Conservation (phyloP, 2,797 vertebrate species). For the Rhabdomys pumilio region DNA sequence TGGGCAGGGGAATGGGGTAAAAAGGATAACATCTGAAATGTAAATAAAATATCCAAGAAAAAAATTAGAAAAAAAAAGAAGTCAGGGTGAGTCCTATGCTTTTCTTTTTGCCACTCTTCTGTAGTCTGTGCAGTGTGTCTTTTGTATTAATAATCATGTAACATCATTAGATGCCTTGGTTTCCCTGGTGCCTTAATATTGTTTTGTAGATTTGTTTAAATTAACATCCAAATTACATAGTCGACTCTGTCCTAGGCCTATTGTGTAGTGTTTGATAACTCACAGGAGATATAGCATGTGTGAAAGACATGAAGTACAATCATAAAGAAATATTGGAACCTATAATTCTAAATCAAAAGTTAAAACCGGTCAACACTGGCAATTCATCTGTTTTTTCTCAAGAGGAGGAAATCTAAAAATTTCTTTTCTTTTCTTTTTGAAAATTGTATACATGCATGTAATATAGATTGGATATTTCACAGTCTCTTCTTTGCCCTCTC, state of each 20-base stretch:
- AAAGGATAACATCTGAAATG: too few species aligned
- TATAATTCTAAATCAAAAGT: background rate
- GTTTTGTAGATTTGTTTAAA: background rate
- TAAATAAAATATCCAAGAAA: too few species aligned
- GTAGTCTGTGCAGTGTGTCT: background rate
- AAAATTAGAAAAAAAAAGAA: too few species aligned
- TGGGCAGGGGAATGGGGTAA: too few species aligned
- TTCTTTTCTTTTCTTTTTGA: background rate
- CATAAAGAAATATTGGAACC: background rate
- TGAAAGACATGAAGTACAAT: background rate
- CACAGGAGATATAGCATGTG: background rate
- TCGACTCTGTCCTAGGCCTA: background rate
- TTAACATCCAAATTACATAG: background rate
- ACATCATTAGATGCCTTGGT: background rate
- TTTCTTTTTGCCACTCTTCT: background rate
- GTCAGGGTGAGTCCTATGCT: background rate
- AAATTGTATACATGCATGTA: background rate
- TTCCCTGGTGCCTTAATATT: background rate
- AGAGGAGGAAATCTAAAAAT: background rate
- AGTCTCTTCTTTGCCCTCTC: rapidly evolving
- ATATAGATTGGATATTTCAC: background rate
- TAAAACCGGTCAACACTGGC: background rate
- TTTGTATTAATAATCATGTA: background rate
- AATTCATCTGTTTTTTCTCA: background rate
- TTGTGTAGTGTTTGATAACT: background rate